Conservation (phyloP, 2,113 vertebrate species). For the Xiphorhynchus elegans region DNA sequence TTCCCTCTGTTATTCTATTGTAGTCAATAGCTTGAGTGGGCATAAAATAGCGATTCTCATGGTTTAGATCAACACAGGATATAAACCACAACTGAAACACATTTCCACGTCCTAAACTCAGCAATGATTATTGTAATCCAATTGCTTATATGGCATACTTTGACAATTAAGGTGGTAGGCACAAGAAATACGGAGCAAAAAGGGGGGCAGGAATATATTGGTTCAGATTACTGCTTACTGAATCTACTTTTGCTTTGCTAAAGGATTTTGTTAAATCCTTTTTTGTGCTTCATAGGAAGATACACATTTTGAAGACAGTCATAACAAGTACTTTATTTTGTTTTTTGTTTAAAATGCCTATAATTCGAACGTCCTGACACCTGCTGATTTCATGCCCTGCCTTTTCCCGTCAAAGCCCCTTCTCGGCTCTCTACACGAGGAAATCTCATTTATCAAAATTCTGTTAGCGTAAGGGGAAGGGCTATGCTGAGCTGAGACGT, state of each 20-base stretch:
- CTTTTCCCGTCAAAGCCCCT: slow-evolving; percentile 65
- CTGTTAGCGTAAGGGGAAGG: slow-evolving; percentile 76
- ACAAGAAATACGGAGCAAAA: background rate
- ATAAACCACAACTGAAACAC: background rate
- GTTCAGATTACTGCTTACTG: background rate
- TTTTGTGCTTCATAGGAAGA: background rate
- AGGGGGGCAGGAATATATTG: background rate
- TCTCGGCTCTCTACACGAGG: slow-evolving; percentile 61
- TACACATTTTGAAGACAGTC: background rate
- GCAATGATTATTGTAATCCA: background rate
- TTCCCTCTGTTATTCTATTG: background rate
- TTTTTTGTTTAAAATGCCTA: slow-evolving; percentile 4
- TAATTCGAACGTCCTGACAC: slow-evolving; percentile 54
- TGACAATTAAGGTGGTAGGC: background rate
- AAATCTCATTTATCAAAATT: slow-evolving; percentile 83
- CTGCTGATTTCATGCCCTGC: slow-evolving; percentile 53
- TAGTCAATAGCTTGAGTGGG: background rate
- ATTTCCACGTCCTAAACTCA: background rate
- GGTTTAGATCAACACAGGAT: background rate
- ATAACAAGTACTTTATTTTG: slow-evolving; percentile 38
- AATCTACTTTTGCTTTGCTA: background rate
- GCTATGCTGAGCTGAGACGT: slow-evolving; percentile 62
- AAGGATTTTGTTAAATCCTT: background rate
- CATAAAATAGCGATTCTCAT: slow-evolving; percentile 10
- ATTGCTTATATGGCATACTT: background rate